phyloP scores from a whole-genome alignment of 2,797 vertebrate species.

The Eurystomus glaucurus region DNA sequence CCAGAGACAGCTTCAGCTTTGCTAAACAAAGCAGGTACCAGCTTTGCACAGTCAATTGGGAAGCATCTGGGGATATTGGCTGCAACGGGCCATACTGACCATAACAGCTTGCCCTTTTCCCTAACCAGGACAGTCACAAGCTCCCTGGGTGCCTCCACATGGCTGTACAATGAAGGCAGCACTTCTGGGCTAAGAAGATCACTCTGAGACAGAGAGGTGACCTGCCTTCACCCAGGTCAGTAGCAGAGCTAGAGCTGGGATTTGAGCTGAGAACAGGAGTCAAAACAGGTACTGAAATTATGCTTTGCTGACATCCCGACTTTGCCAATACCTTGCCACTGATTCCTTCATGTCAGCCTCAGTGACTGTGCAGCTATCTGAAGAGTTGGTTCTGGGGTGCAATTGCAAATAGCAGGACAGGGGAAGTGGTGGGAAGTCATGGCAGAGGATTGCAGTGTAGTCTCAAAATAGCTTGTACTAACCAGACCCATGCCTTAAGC shows the following conservation, averaged over 20 bases:
- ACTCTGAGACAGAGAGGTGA: neutral
- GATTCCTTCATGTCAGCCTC: neutral
- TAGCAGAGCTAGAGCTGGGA: neutral
- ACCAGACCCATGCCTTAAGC: neutral
- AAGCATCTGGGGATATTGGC: neutral
- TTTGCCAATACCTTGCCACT: neutral
- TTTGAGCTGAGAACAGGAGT: neutral
- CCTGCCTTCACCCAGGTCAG: neutral
- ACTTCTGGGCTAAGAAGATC: neutral
- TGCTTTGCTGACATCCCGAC: accelerated
- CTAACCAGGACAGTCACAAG: neutral
- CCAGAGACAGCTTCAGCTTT: neutral
- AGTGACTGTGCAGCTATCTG: neutral
- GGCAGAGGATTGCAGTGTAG: neutral
- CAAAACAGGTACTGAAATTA: neutral
- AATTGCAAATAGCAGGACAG: neutral
- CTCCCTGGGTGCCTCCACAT: neutral
- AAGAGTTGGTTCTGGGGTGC: neutral
- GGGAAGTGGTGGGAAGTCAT: neutral
- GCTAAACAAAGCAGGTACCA: neutral
- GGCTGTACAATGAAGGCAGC: neutral
- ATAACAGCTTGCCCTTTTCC: neutral
- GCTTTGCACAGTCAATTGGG: neutral
- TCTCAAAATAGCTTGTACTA: neutral
- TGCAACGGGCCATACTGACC: accelerated